These are phyloP conservation scores for Pangasianodon hypophthalmus DNA, from an alignment of 2,113 vertebrate genomes.

Conservation along the genomic window DNA sequence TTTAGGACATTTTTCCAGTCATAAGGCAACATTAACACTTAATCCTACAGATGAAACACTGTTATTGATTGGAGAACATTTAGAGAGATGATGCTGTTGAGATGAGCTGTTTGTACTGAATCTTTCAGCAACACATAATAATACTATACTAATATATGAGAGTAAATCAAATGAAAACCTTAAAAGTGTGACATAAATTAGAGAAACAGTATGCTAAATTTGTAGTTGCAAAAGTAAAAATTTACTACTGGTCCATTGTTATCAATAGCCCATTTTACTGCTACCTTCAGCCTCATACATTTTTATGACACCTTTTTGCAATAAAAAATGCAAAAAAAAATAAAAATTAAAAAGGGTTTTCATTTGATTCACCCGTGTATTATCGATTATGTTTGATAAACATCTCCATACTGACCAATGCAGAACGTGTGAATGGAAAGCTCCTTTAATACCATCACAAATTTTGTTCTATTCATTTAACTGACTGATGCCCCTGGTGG, in stretches of 20 bases:
- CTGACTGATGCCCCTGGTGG: slow-evolving; percentile 5
- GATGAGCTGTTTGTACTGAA: not conserved
- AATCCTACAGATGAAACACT: not conserved
- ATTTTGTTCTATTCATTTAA: not conserved
- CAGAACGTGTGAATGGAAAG: not conserved
- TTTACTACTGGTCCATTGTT: not conserved
- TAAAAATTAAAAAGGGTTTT: not conserved
- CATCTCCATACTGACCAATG: not conserved
- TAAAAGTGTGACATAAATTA: not conserved
- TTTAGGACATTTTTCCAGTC: not conserved
- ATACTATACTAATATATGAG: not conserved
- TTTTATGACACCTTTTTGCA: not conserved
- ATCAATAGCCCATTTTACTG: not conserved
- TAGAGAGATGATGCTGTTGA: not conserved
- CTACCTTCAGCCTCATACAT: not conserved
- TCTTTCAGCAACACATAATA: not conserved
- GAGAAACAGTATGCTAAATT: not conserved
- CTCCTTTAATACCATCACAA: not conserved
- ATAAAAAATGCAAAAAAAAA: not conserved
- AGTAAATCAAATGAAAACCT: not conserved
- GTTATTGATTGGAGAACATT: not conserved
- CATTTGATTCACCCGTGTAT: too few relatives aligned
- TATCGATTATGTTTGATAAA: not conserved
- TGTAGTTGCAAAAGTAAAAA: not conserved
- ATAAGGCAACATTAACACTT: not conserved